Evolutionary conservation across 2,888 invertebrate genomes (phyloP), one percentile per base, ranked within the genome.

Genomic region (Harpalus rufipes): DNA sequence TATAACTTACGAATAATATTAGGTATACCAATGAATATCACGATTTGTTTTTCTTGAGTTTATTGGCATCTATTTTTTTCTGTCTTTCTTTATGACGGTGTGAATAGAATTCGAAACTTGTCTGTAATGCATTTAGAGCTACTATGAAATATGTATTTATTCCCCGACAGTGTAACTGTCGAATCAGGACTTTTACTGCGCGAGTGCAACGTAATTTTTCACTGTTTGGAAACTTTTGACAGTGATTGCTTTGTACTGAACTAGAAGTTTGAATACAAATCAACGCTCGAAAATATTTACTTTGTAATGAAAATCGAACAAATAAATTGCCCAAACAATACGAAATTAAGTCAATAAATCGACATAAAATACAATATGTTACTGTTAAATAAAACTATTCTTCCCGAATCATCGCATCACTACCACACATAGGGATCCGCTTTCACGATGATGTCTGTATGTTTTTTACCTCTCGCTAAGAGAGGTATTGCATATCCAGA

Each of bases 151-250:
- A 51, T 51, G 44, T 51, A 51, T 51, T 51, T 51, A 51, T 51
- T 51, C 44, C 44, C 44, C 8, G 10, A 10, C 44, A 51, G 10
- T 51, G 44, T 51, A 51, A 51, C 44, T 51, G 44, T 51, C 44
- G 44, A 51, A 51, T 51, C 44, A 51, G 44, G 44, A 51, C 44
- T 51, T 51, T 51, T 51, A 51, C 44, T 12, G 44, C 10, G 8
- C 12, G 8, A 12, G 44, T 51, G 44, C 44, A 51, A 51, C 44
- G 44, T 51, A 51, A 51, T 51, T 51, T 51, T 51, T 51, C 44
- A 51, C 44, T 51, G 44, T 51, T 51, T 51, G 44, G 32, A 51
- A 51, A 51, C 44, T 51, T 51, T 51, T 51, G 44, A 51, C 44
- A 51, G 44, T 51, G 44, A 51, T 51, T 51, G 44, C 44, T 51